A percentile compares a stretch with the other conserved stretches of the same genome.
Conservation (phyloP, 35 echinoderm and acorn worm species). For the Heliocidaris erythrogramma region DNA sequence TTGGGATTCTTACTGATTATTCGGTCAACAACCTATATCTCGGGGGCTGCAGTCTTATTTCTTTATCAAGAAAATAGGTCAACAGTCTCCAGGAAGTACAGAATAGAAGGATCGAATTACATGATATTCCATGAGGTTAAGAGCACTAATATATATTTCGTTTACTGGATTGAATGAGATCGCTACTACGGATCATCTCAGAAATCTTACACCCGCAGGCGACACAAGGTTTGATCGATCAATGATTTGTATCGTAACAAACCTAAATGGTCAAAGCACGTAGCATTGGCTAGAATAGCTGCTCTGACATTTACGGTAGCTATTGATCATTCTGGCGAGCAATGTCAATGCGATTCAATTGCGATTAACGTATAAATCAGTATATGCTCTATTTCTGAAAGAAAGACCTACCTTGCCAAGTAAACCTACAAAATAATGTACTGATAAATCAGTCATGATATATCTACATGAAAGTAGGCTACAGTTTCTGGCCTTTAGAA, state of each 20-base stretch:
- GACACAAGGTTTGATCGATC: not conserved
- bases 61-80: not conserved
- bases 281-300: too few species aligned
- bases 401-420: too few species aligned
- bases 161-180: not conserved
- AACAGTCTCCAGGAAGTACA: not conserved
- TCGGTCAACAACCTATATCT: constrained; percentile 9
- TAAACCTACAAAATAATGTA: too few species aligned
- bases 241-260: not conserved
- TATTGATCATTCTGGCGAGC: too few species aligned
- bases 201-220: not conserved
- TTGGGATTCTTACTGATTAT: not conserved
- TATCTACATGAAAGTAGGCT: too few species aligned
- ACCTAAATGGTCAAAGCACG: too few species aligned
- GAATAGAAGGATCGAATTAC: not conserved
- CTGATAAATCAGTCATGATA: too few species aligned
- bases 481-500: too few species aligned
- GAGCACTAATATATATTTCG: not conserved
- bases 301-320: too few species aligned
- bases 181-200: not conserved
- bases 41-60: not conserved
- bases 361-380: too few species aligned
- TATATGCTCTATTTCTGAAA: too few species aligned
- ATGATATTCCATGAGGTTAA: not conserved
- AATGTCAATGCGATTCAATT: too few species aligned